Conservation (phyloP, 1,140 invertebrate species). For the Meloidogyne chitwoodi region DNA sequence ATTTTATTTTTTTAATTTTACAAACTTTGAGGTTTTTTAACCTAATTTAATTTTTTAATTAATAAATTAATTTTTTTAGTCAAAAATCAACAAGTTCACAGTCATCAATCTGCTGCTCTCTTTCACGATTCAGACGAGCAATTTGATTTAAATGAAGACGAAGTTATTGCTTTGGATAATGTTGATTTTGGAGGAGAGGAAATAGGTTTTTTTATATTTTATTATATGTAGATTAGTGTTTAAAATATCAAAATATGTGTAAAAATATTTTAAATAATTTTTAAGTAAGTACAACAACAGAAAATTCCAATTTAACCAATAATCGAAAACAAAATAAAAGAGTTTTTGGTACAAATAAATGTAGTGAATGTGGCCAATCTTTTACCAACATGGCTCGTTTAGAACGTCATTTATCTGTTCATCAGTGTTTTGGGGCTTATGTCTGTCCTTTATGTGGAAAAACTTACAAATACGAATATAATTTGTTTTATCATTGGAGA, state of each 20-base stretch:
- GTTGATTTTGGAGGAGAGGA: neutral
- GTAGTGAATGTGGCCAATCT: conserved; percentile 50
- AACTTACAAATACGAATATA: conserved; percentile 55
- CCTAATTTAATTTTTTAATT: no score
- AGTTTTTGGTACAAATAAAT: conserved; percentile 46
- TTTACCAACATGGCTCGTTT: conserved; percentile 54
- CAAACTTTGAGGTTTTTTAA: no score
- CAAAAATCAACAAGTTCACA: neutral
- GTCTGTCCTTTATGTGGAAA: conserved; percentile 54
- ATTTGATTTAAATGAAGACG: neutral
- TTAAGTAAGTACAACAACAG: neutral
- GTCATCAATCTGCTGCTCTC: neutral
- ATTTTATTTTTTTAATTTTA: no score
- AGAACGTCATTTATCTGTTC: conserved; percentile 54
- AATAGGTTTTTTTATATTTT: neutral
- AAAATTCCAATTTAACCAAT: neutral
- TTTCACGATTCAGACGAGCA: neutral
- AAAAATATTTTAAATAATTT: neutral
- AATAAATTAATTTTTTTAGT: neutral
- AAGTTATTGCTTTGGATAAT: neutral
- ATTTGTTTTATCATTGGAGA: conserved; percentile 57
- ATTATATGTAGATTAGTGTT: neutral
- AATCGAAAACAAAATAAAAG: conserved; percentile 38
- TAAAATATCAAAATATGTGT: neutral
- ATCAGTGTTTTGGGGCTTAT: conserved; percentile 53